phyloP scores from a whole-genome alignment of 2,888 invertebrate species.

The Oxytorus armatus region DNA sequence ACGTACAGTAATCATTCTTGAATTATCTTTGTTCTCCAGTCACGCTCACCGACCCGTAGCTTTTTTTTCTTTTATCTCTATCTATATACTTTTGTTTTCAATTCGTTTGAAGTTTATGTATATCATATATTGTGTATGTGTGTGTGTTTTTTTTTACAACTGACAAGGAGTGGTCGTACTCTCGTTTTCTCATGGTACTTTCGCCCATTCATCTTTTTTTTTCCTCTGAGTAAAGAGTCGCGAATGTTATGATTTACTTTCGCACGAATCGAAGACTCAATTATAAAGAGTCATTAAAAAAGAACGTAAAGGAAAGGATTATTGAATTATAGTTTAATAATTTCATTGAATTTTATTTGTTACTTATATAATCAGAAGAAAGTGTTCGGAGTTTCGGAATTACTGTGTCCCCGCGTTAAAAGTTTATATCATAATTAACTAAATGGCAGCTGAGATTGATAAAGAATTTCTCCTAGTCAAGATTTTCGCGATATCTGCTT shows the following conservation, averaged over 20 bases:
- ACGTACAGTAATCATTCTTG: constrained; percentile 40
- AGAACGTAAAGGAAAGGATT: not conserved
- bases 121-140: constrained; percentile 3
- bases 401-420: not conserved
- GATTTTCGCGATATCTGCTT: no score
- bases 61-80: constrained; percentile 43
- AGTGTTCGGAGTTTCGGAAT: not conserved
- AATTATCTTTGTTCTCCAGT: constrained; percentile 48
- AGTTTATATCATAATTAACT: not conserved
- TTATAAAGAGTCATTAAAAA: not conserved
- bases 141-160: constrained; percentile 14
- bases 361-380: not conserved
- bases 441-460: not conserved
- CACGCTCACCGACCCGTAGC: constrained; percentile 12
- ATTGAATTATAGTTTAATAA: not conserved
- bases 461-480: not conserved
- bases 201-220: constrained; percentile 34
- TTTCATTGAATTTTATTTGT: not conserved
- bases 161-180: constrained; percentile 21
- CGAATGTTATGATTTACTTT: not conserved
- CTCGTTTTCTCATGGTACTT: constrained; percentile 16
- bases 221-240: not conserved
- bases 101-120: constrained; percentile 27
- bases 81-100: constrained; percentile 49
- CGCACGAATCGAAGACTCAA: not conserved